Evolutionary conservation across 1,140 invertebrate species (phyloP).

Genomic region (Drosophila erecta): DNA sequence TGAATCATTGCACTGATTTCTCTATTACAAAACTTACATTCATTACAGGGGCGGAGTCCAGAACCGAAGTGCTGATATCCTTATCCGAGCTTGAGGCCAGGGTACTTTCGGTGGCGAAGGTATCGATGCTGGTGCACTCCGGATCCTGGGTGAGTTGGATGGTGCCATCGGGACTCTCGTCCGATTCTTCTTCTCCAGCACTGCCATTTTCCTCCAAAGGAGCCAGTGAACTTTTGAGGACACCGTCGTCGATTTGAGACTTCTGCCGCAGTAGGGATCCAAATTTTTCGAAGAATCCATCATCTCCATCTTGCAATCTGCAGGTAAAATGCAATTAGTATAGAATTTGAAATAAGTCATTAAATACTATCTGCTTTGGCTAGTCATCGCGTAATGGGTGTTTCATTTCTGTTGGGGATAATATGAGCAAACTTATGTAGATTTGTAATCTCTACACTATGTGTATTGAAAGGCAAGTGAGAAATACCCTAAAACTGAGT

Average conservation of each 20-base stretch:
- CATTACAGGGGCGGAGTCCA: constrained; percentile 86
- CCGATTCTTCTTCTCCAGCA: constrained; percentile 14
- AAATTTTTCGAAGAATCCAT: constrained; percentile 92
- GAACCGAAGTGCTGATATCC: constrained; percentile 42
- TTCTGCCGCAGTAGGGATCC: constrained; percentile 90
- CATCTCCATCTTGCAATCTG: constrained; percentile 90
- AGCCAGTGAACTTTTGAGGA: constrained; percentile 86
- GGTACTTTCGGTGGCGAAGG: constrained; percentile 22
- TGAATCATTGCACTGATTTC: background rate
- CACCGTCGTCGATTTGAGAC: constrained; percentile 85
- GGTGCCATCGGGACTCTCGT: constrained; percentile 53
- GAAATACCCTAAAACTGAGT: constrained; percentile 29
- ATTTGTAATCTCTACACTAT: background rate
- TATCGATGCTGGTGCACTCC: constrained; percentile 24
- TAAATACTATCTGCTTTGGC: background rate
- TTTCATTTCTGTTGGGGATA: background rate
- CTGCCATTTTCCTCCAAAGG: constrained; percentile 80
- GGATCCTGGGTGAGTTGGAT: constrained; percentile 16
- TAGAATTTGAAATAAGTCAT: background rate
- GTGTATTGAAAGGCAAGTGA: background rate
- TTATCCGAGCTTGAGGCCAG: constrained; percentile 45
- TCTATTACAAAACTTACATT: constrained; percentile 87
- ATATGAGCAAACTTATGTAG: background rate
- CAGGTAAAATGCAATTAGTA: constrained; percentile 14
- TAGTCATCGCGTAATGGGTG: background rate